phyloP scores from a whole-genome alignment of 1,140 invertebrate genomes.

The Oscheius sp. region DNA sequence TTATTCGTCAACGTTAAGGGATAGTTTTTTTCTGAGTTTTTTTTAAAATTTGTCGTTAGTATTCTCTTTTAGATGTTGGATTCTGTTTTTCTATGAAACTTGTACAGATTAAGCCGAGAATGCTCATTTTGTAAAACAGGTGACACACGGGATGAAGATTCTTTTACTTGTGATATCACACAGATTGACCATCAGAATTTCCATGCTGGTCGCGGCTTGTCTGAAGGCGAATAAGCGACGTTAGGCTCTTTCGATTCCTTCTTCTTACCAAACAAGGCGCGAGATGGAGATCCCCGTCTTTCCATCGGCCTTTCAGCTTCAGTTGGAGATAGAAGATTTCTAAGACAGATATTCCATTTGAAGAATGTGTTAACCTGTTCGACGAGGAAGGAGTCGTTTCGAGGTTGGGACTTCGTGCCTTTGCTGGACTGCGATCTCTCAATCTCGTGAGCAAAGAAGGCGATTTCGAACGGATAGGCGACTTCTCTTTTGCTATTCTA shows the following conservation, averaged over 20 bases:
- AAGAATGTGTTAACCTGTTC: constrained; percentile 22
- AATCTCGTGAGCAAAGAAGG: constrained; percentile 45
- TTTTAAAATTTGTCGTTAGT: too few species aligned
- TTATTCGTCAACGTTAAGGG: too few species aligned
- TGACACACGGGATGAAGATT: too few species aligned
- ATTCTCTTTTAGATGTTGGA: too few species aligned
- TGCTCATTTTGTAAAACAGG: too few species aligned
- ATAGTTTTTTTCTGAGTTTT: too few species aligned
- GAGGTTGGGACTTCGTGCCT: constrained; percentile 34
- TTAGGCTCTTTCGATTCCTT: constrained; percentile 30
- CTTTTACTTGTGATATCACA: too few species aligned
- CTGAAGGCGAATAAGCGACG: not conserved
- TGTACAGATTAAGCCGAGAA: too few species aligned
- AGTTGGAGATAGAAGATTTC: constrained; percentile 38
- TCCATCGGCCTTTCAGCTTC: constrained; percentile 38
- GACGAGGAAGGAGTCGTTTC: constrained; percentile 35
- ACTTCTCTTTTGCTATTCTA: constrained; percentile 34
- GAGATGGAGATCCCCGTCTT: constrained; percentile 30
- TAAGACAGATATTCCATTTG: constrained; percentile 7
- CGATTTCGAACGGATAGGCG: constrained; percentile 40
- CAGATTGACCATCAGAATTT: too few species aligned
- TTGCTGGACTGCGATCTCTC: constrained; percentile 50
- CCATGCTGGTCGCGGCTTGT: constrained; percentile 42
- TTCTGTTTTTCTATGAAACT: too few species aligned
- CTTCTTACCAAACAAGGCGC: constrained; percentile 29